Evolutionary conservation across 1,140 invertebrate genomes (phyloP), one percentile per base, ranked within the genome.

Genomic region (Caenorhabditis inopinata): DNA sequence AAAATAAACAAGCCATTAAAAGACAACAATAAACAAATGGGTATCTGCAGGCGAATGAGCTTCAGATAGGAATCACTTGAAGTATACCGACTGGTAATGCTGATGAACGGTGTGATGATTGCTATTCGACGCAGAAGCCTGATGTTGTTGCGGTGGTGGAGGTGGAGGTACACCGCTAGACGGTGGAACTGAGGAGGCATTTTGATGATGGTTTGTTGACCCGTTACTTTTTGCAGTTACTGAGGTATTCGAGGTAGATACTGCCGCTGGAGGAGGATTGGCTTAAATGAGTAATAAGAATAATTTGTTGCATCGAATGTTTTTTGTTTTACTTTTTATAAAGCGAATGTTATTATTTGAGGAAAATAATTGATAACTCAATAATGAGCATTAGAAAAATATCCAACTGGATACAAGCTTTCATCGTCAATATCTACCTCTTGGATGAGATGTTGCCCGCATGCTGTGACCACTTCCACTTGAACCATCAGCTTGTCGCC

Each of bases 361-460:
- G n/a, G n/a, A n/a, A n/a, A n/a, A n/a, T n/a, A n/a, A n/a, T n/a
- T n/a, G n/a, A n/a, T n/a, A n/a, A n/a, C n/a, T n/a, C n/a, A n/a
- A n/a, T n/a, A n/a, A n/a, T n/a, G n/a, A n/a, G n/a, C n/a, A n/a
- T n/a, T n/a, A n/a, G n/a, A n/a, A n/a, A n/a, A n/a, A n/a, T n/a
- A n/a, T n/a, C n/a, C n/a, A n/a, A n/a, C n/a, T n/a, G n/a, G n/a
- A n/a, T n/a, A n/a, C n/a, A n/a, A n/a, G n/a, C n/a, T n/a, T 53
- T 53, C 25, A 23, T 53, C 25, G 7, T n/a, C 25, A 73, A 35
- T n/a, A n/a, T 73, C 12, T 75, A 75, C 74, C 74, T 75, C 45
- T 27, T 35, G 45, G 76, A 80, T 32, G 76, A 16, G 78, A 76
- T 7, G 29, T 48, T 25, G 45, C 42, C 12, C 46, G 78, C 73